These are phyloP conservation scores for Archocentrus centrarchus DNA, from an alignment of 2,113 vertebrate genomes.

Conservation along the genomic window DNA sequence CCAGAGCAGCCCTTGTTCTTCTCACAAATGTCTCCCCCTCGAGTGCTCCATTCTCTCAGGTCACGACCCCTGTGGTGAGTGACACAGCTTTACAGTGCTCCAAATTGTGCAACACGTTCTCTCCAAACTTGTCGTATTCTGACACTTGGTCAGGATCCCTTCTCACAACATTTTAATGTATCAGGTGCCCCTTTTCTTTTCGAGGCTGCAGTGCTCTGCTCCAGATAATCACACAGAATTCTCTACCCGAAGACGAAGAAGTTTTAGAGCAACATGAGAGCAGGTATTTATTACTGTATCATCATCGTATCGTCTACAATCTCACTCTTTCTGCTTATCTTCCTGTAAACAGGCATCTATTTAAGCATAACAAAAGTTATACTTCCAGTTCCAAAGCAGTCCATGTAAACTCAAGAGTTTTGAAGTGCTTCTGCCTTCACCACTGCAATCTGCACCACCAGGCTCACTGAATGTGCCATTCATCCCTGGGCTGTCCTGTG, in stretches of 20 bases:
- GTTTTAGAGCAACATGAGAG: not conserved
- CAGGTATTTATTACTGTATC: not conserved
- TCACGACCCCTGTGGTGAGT: not conserved
- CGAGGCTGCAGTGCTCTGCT: not conserved
- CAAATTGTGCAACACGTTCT: not conserved
- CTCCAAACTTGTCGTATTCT: not conserved
- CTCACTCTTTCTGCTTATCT: not conserved
- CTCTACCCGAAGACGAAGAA: not conserved
- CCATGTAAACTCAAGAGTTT: not conserved
- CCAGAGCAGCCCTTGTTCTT: too few relatives aligned
- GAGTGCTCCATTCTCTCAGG: not conserved
- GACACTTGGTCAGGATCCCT: not conserved
- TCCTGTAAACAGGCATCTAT: not conserved
- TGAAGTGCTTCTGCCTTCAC: not conserved
- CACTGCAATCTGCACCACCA: conserved; percentile 46
- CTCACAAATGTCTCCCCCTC: not conserved
- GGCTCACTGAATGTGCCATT: conserved; percentile 66
- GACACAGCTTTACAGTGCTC: not conserved
- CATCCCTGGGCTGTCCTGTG: conserved; percentile 34
- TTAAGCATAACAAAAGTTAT: not conserved
- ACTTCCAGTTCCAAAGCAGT: not conserved
- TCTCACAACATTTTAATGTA: not conserved
- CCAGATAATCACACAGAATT: not conserved
- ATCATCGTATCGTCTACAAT: not conserved
- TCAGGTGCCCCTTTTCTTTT: not conserved